Evolutionary conservation across 2,113 vertebrate genomes (phyloP).

Genomic region (Chaetops frenatus): DNA sequence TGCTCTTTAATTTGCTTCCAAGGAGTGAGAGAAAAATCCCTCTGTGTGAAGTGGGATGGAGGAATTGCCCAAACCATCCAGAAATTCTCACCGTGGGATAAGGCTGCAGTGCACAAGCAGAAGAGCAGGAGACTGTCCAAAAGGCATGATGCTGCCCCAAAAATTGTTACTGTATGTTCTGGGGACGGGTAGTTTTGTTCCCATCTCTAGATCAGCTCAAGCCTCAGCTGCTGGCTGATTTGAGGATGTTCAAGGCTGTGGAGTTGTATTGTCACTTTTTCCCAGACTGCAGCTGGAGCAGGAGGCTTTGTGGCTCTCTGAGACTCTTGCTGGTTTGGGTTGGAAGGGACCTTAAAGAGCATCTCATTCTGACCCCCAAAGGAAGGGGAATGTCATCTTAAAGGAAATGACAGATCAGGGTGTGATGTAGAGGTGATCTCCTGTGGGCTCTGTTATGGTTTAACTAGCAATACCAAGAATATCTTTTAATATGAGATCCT

Average conservation of each 20-base stretch:
- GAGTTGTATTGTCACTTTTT: accelerated
- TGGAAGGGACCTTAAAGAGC: not conserved
- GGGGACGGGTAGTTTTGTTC: not conserved
- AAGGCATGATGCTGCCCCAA: not conserved
- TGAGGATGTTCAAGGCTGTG: not conserved
- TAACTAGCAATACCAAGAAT: not conserved
- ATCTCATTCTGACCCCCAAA: not conserved
- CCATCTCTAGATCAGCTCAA: not conserved
- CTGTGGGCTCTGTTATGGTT: not conserved
- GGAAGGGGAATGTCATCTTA: not conserved
- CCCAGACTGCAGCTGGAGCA: not conserved
- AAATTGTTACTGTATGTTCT: not conserved
- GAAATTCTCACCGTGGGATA: accelerated
- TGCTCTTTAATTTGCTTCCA: not conserved
- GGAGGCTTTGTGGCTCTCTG: not conserved
- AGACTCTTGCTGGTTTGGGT: not conserved
- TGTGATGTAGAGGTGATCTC: not conserved
- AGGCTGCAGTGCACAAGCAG: not conserved
- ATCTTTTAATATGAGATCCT: not conserved
- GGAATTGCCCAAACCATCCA: not conserved
- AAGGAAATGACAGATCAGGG: not conserved
- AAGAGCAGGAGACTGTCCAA: not conserved
- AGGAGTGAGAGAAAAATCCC: not conserved
- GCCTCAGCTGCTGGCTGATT: not conserved
- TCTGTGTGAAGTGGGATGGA: accelerated